Evolutionary conservation across 1,140 invertebrate genomes (phyloP), one percentile per base, ranked within the genome.

Genomic region (Drepana arcuata): DNA sequence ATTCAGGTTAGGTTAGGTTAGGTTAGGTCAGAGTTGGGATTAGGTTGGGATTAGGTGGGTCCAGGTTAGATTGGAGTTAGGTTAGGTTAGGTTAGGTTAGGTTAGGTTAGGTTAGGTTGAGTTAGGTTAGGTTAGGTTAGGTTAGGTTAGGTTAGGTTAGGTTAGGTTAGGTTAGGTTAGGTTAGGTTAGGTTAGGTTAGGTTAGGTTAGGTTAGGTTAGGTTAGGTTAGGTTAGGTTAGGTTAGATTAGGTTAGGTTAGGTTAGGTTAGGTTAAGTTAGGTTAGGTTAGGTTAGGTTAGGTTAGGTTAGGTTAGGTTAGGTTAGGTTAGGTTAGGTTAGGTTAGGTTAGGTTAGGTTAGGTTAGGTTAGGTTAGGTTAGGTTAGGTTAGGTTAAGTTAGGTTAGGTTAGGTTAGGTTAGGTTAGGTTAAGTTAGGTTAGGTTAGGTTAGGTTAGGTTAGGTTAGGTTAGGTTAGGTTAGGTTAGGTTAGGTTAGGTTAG

Each of bases 231-330:
- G 36, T 43, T 38, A 38, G 42, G 42, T 43, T 43, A 36, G 41
- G 41, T 43, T 36, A 36, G 34, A 14, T 38, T 30, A 23, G 27
- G 24, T 29, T 43, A 18, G 32, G 36, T 34, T 34, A 29, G 31
- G 42, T 34, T 39, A 43, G 41, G 40, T 33, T 38, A 27, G 26
- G 18, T 31, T 56, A 42, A 42, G 50, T 63, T 55, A 52, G 59
- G 46, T 56, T 52, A 51, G 54, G 34, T 60, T 52, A 60, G 63
- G 58, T 58, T 62, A 52, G 59, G 62, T 62, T 55, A 48, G 59
- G 57, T 55, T 60, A 50, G 53, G 63, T 65, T 63, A 2, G 50
- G 61, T 61, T 71, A 59, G 59, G 52, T 63, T 61, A 46, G 49
- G 66, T 64, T 68, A 55, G 67, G 52, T 71, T 64, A 55, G 62